These are phyloP conservation scores for Neolamprologus ventralis DNA, from an alignment of 2,113 vertebrate genomes.

Conservation along the genomic window DNA sequence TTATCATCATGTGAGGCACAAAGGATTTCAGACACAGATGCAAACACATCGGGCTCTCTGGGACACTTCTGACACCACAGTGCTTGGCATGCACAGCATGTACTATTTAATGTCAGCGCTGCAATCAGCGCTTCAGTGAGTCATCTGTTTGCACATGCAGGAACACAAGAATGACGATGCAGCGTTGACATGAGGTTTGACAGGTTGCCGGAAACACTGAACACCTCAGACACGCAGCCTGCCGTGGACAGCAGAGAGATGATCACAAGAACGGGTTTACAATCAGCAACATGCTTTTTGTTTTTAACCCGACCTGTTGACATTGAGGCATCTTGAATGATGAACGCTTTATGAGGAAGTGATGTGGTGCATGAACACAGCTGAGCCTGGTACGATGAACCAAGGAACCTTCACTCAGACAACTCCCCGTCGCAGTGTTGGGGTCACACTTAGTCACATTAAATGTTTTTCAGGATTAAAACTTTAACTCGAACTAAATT, in stretches of 20 bases:
- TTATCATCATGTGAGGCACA: not conserved
- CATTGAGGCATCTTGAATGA: too few relatives aligned
- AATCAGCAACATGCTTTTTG: too few relatives aligned
- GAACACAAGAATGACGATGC: not conserved
- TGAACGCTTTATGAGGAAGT: too few relatives aligned
- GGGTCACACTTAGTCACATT: not conserved
- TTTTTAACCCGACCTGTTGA: too few relatives aligned
- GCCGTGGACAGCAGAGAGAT: not conserved
- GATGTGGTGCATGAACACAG: not conserved
- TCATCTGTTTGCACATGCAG: not conserved
- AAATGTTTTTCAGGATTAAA: not conserved
- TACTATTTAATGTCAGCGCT: not conserved
- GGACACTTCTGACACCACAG: not conserved
- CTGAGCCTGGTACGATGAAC: not conserved
- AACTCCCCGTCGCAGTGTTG: fast-evolving
- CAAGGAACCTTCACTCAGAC: not conserved
- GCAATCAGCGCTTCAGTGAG: not conserved
- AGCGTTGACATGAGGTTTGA: fast-evolving
- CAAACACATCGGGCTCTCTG: not conserved
- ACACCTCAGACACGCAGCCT: not conserved
- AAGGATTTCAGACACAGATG: not conserved
- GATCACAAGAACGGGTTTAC: not conserved
- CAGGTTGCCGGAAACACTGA: fast-evolving
- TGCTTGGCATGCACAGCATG: not conserved
- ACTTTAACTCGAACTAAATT: too few relatives aligned